Conservation (phyloP, 2,888 invertebrate species). For the Sipha maydis region DNA sequence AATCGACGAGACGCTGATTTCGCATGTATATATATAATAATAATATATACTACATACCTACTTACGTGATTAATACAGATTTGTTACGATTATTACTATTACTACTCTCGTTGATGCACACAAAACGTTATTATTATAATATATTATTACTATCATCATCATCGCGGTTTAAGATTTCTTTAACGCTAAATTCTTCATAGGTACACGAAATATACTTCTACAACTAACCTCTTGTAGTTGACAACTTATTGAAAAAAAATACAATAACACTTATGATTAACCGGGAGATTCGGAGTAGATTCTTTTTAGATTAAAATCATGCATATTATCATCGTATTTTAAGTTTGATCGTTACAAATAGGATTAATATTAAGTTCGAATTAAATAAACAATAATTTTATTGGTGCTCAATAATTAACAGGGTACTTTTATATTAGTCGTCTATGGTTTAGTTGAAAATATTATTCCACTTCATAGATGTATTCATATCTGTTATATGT, state of each 20-base stretch:
- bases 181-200: no score
- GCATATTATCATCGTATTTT: not conserved
- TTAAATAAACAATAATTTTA: conserved; percentile 16
- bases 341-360: not conserved
- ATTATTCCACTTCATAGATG: not conserved
- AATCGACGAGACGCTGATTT: not conserved
- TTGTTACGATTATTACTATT: not conserved
- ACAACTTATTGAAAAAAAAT: no score
- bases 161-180: no score
- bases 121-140: no score
- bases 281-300: no score
- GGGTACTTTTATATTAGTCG: not conserved
- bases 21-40: not conserved
- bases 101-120: not conserved
- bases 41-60: not conserved
- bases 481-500: conserved; percentile 17
- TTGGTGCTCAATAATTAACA: conserved; percentile 42
- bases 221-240: no score
- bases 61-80: not conserved
- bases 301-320: no score
- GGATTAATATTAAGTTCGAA: not conserved
- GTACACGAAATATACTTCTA: no score
- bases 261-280: no score
- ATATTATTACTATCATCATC: no score
- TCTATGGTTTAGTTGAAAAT: not conserved